Conservation (phyloP, 2,113 vertebrate genomes). For the Lethenteron reissneri region DNA sequence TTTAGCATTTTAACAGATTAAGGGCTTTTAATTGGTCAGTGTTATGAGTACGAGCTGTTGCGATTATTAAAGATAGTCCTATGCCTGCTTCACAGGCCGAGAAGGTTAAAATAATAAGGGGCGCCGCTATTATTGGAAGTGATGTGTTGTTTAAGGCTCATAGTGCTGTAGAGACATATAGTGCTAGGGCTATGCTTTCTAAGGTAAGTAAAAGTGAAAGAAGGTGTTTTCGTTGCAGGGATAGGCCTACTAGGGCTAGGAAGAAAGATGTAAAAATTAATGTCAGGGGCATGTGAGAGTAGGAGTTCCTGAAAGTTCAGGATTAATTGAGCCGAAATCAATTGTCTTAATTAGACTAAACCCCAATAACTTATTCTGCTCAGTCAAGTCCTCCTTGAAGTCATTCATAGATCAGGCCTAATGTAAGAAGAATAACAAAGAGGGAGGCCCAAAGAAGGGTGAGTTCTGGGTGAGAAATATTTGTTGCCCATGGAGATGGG, state of each 20-base stretch:
- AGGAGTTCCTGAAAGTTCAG: neutral
- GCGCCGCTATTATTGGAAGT: neutral
- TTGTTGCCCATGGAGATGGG: rapidly evolving
- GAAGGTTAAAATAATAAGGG: slow-evolving; percentile 9
- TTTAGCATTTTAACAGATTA: slow-evolving; percentile 15
- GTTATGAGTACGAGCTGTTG: slow-evolving; percentile 8
- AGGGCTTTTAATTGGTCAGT: slow-evolving; percentile 8
- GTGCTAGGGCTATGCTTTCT: neutral
- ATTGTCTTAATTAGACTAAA: slow-evolving; percentile 11
- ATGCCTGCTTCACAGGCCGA: slow-evolving; percentile 9
- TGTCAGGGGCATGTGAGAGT: neutral
- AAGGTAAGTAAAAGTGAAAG: neutral
- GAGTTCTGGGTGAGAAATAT: rapidly evolving
- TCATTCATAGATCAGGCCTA: slow-evolving; percentile 16
- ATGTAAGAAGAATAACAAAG: neutral
- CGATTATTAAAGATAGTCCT: slow-evolving; percentile 10
- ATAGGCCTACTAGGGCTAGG: neutral
- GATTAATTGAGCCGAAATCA: slow-evolving; percentile 12
- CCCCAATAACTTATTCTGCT: slow-evolving; percentile 12
- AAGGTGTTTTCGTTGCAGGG: neutral
- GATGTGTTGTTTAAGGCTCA: neutral
- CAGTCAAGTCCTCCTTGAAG: slow-evolving; percentile 14
- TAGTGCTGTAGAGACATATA: neutral
- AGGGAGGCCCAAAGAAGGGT: rapidly evolving
- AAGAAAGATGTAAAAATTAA: neutral